Conservation (phyloP, 2,797 vertebrate genomes). For the Hippoglossus hippoglossus region DNA sequence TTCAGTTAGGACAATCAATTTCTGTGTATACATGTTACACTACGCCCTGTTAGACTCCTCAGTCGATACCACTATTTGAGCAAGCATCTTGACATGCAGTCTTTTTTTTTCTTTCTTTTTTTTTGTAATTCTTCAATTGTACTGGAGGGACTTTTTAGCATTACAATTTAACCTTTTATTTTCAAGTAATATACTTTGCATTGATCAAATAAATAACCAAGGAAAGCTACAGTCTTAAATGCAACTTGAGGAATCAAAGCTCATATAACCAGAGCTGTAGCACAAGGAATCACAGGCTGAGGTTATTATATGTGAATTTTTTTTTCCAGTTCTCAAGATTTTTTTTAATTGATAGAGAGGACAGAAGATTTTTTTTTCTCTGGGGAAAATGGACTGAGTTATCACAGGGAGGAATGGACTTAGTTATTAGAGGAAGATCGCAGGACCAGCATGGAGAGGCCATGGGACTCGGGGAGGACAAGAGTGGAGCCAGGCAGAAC, state of each 20-base stretch:
- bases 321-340: constrained; percentile 4
- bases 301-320: background rate
- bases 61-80: background rate
- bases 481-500: constrained; percentile 51
- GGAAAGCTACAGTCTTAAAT: background rate
- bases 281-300: background rate
- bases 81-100: background rate
- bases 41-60: too few relatives aligned
- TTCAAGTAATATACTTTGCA: background rate
- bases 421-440: constrained; percentile 69
- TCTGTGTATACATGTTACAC: too few relatives aligned
- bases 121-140: too few relatives aligned
- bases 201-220: background rate
- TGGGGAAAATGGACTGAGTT: constrained; percentile 60
- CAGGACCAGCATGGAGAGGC: constrained; percentile 53
- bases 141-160: too few relatives aligned
- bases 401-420: constrained; percentile 68
- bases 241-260: background rate
- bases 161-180: too few relatives aligned
- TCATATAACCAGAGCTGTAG: background rate
- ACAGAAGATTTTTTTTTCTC: constrained; percentile 38
- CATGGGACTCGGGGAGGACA: constrained; percentile 58
- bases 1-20: background rate
- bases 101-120: too few relatives aligned
- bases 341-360: constrained; percentile 29